Evolutionary conservation across 2,888 invertebrate species (phyloP).

Genomic region (Calameuta filiformis): DNA sequence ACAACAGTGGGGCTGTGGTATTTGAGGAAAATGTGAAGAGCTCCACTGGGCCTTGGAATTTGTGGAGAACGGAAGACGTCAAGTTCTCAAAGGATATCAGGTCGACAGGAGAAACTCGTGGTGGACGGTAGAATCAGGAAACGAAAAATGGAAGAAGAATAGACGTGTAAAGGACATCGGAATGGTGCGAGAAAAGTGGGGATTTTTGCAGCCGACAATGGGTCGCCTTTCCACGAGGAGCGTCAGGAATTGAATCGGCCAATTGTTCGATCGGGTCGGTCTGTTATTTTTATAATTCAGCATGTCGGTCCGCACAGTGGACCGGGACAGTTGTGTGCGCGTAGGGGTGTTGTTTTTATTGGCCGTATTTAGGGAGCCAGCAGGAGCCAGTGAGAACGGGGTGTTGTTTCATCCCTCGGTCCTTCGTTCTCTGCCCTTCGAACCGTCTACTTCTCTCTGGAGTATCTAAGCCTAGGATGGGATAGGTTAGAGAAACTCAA

Average conservation of each 20-base stretch:
- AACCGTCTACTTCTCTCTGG: constrained; percentile 35
- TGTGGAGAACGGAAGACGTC: too few species aligned
- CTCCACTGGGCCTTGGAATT: too few species aligned
- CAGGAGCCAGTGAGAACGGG: constrained; percentile 51
- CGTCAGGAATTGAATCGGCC: constrained; percentile 52
- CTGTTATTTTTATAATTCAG: constrained; percentile 64
- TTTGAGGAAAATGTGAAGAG: not conserved
- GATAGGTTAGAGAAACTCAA: constrained; percentile 39
- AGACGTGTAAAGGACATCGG: not conserved
- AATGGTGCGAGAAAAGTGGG: not conserved
- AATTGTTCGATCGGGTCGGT: constrained; percentile 59
- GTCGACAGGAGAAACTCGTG: too few species aligned
- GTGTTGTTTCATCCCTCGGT: constrained; percentile 61
- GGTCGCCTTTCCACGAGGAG: constrained; percentile 27
- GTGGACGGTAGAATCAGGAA: too few species aligned
- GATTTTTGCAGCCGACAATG: constrained; percentile 22
- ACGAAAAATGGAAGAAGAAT: not conserved
- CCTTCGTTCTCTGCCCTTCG: constrained; percentile 32
- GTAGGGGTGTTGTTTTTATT: constrained; percentile 59
- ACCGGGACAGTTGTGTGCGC: not conserved
- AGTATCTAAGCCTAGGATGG: constrained; percentile 33
- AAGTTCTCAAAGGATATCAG: too few species aligned
- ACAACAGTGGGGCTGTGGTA: not conserved
- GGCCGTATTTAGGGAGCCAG: constrained; percentile 52
- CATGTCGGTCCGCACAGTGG: constrained; percentile 7